Conservation (phyloP, 2,888 invertebrate genomes). For the Conus canariensis region DNA sequence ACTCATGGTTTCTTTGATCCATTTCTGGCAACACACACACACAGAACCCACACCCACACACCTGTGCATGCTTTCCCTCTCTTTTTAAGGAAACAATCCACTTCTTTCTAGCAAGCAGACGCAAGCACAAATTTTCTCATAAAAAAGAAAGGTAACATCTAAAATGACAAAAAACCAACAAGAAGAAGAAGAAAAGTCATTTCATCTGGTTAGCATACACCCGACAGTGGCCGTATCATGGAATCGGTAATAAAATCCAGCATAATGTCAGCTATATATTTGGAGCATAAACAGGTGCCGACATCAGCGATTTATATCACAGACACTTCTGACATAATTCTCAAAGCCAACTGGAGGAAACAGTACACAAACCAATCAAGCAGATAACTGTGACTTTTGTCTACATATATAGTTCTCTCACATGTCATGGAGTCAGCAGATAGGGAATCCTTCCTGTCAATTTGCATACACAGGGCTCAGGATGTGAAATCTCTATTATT, state of each 20-base stretch:
- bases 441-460: no score
- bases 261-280: background rate
- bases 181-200: background rate
- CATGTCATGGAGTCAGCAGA: no score
- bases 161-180: background rate
- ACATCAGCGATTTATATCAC: background rate
- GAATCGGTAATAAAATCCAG: background rate
- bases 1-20: no score
- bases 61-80: background rate
- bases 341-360: background rate
- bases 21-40: background rate
- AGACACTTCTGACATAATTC: background rate
- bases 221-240: background rate
- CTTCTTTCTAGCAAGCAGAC: no score
- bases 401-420: no score
- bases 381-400: no score
- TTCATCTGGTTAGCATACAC: background rate
- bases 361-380: no score
- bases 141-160: no score
- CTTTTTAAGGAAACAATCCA: no score
- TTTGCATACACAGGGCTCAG: no score
- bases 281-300: background rate
- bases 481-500: no score
- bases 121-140: no score
- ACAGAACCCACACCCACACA: background rate